Conservation (phyloP, 2,888 invertebrate genomes). For the Ormyrus rosae region DNA sequence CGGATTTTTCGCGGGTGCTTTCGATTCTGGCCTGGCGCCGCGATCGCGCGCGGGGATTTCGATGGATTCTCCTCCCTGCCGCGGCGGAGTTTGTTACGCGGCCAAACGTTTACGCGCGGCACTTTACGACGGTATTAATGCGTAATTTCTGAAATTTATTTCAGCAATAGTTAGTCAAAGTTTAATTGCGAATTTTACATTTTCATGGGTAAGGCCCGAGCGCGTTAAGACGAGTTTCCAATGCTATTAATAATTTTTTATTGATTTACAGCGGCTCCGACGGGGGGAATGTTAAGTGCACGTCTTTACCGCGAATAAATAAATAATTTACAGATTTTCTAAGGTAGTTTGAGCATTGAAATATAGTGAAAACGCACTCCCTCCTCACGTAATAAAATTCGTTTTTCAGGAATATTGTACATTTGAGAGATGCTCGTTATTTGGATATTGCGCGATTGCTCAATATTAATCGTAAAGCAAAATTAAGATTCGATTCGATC, state of each 20-base stretch:
- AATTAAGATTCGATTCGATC: no score
- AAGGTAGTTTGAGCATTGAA: no score
- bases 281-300: no score
- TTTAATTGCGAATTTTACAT: slow-evolving; percentile 16
- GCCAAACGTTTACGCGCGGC: slow-evolving; percentile 1
- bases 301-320: no score
- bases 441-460: no score
- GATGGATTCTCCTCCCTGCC: slow-evolving; percentile 20
- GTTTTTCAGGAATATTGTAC: no score
- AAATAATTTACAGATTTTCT: no score
- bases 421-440: no score
- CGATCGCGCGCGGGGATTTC: slow-evolving; percentile 3
- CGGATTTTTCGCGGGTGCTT: slow-evolving; percentile 22
- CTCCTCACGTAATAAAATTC: no score
- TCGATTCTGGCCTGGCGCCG: neutral
- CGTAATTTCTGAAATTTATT: slow-evolving; percentile 10
- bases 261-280: neutral
- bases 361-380: no score
- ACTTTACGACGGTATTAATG: neutral
- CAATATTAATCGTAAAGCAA: no score
- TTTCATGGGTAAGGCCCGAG: neutral
- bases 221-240: neutral
- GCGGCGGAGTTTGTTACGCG: neutral
- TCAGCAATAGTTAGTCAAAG: slow-evolving; percentile 6
- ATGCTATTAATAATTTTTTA: neutral